Conservation (phyloP, 1,140 invertebrate genomes). For the Penaeus japonicus region DNA sequence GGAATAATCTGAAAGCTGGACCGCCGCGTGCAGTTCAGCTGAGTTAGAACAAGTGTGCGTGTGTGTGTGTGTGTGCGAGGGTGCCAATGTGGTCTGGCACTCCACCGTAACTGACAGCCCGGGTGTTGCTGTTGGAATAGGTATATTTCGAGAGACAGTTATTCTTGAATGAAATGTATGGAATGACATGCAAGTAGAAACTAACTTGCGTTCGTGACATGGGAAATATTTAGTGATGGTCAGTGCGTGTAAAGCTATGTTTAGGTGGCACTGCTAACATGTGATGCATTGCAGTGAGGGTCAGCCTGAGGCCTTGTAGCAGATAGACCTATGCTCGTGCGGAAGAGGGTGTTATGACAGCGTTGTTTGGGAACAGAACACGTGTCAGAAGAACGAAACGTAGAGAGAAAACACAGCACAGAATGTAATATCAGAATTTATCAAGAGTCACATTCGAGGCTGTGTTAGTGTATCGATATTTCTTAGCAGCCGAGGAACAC, state of each 20-base stretch:
- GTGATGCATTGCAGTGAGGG: background rate
- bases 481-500: too few species aligned
- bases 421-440: too few species aligned
- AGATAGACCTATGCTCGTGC: background rate
- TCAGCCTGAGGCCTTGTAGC: background rate
- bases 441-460: too few species aligned
- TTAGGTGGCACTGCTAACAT: background rate
- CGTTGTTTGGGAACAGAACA: background rate
- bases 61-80: background rate
- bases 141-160: background rate
- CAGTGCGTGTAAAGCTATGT: background rate
- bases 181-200: background rate
- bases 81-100: constrained; percentile 3
- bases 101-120: background rate
- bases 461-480: too few species aligned
- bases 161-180: background rate
- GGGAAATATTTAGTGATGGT: background rate
- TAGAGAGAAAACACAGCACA: too few species aligned
- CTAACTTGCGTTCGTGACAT: background rate
- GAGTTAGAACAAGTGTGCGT: constrained; percentile 3
- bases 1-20: background rate
- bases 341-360: background rate
- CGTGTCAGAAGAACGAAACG: too few species aligned
- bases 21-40: constrained; percentile 7
- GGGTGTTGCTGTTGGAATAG: background rate